Evolutionary conservation across 1,140 invertebrate species (phyloP), one percentile per base, ranked within the genome.

Genomic region (Zeugodacus cucurbitae): DNA sequence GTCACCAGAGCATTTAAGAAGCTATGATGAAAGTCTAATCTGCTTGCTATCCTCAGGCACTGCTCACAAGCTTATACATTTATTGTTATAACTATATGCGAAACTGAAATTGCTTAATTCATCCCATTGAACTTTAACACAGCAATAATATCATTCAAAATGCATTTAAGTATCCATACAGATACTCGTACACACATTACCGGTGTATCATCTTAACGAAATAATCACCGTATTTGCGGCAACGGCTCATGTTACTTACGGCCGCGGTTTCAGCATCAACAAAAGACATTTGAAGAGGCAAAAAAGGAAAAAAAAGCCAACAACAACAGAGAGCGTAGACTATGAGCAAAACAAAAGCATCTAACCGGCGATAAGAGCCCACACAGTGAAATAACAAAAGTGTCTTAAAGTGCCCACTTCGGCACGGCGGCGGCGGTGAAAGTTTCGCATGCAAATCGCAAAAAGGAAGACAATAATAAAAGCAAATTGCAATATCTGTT

Each of bases 361-460:
- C 74, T 26, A 82, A 26, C 41, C 37, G 22, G 14, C 74, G 37
- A 48, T 82, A 82, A 78, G 37, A 78, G 70, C 74, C 41, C 74
- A 48, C 74, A 82, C 44, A 14, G 32, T 74, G 70, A 3, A 44
- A 41, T 54, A 48, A 82, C 41, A 44, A 26, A 82, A 82, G 41
- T 82, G 41, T 22, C 74, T 82, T 17, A 82, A 82, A 82, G 74
- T 82, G 41, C 41, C 8, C 74, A 82, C 74, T 82, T 3, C 37
- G 44, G 8, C 48, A n/a, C n/a, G n/a, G n/a, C 8, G 64, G 32
- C 34, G 7, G 10, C n/a, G 74, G 74, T 82, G 74, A 82, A 82
- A 82, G 74, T 82, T 82, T 44, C 26, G 41, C 37, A 82, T 82
- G 74, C 74, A 82, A 82, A 82, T 82, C 48, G 74, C 41, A 48